Conservation (phyloP, 2,797 vertebrate genomes). For the Malacoraja senta region DNA sequence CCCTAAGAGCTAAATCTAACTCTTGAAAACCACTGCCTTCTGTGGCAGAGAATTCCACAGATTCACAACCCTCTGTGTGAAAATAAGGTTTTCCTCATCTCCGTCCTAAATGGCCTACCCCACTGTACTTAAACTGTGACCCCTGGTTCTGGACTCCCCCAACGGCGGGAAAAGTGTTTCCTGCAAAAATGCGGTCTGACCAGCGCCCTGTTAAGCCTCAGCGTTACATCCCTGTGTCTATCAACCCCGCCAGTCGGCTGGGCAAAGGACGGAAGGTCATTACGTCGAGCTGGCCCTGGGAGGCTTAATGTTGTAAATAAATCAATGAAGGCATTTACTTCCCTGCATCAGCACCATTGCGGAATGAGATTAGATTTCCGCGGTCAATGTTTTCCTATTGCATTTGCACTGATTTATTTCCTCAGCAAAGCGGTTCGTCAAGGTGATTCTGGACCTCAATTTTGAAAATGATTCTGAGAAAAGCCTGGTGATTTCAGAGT, state of each 20-base stretch:
- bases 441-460: too few relatives aligned
- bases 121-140: too few relatives aligned
- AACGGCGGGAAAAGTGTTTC: too few relatives aligned
- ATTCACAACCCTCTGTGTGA: too few relatives aligned
- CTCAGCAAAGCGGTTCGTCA: neutral
- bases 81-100: too few relatives aligned
- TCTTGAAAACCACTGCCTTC: too few relatives aligned
- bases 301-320: conserved; percentile 25
- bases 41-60: too few relatives aligned
- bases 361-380: neutral
- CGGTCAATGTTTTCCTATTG: neutral
- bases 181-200: too few relatives aligned
- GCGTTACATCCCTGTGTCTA: neutral
- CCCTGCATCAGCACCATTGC: neutral
- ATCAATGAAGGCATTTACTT: conserved; percentile 35
- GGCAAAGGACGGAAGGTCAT: conserved; percentile 36
- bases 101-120: too few relatives aligned
- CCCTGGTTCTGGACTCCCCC: too few relatives aligned
- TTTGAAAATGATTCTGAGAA: neutral
- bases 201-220: neutral
- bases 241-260: conserved; percentile 24
- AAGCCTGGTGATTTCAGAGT: neutral
- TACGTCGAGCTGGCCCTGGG: neutral
- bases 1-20: too few relatives aligned
- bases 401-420: conserved; percentile 1